Percentiles rank a stretch among this genome's conserved stretches.
phyloP scores from a whole-genome alignment of 2,113 vertebrate genomes.

The Elachura formosa region DNA sequence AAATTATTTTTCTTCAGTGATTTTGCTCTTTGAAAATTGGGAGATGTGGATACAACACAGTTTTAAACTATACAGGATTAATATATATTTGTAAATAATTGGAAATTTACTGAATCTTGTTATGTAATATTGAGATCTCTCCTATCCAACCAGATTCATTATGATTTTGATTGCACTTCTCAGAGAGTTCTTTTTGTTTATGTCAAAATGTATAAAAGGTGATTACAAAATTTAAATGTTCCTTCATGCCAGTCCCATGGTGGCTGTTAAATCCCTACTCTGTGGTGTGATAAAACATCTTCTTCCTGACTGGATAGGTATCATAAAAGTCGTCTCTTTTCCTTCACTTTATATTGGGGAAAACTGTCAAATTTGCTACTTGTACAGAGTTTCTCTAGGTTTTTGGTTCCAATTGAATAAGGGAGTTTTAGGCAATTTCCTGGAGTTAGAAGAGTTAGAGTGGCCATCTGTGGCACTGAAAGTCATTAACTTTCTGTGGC shows the following conservation, averaged over 20 bases:
- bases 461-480: constrained; percentile 37
- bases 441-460: not conserved
- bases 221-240: not conserved
- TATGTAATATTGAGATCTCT: not conserved
- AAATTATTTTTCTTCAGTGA: not conserved
- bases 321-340: not conserved
- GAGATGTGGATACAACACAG: not conserved
- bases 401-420: not conserved
- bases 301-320: not conserved
- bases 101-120: not conserved
- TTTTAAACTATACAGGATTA: not conserved
- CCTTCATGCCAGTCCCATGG: not conserved
- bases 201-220: not conserved
- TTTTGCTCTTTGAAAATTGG: not conserved
- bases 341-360: not conserved
- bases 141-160: not conserved
- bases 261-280: not conserved
- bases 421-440: not conserved
- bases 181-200: not conserved
- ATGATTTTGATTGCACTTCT: not conserved
- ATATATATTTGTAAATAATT: not conserved
- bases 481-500: constrained; percentile 45
- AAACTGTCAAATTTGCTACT: not conserved
- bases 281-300: not conserved
- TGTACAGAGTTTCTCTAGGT: not conserved